Evolutionary conservation across 37 sponge, comb jelly and placozoan species (phyloP), one percentile per base, ranked within the genome.

Genomic region (Lycopodina hypogea): DNA sequence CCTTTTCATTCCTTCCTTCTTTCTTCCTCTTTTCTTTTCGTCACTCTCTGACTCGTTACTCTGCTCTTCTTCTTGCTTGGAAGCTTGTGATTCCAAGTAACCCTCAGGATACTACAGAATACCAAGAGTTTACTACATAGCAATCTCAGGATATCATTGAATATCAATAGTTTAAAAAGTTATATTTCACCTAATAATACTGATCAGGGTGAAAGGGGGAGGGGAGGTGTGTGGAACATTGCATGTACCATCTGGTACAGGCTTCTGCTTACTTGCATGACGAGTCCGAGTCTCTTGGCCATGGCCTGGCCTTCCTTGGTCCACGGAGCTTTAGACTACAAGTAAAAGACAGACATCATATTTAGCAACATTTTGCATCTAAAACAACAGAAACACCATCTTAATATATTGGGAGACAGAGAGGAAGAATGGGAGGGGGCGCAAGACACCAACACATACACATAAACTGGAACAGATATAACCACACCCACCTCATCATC

Each of bases 321-420:
- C 96, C 96, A 96, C 3, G 96, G 96, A 30, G 96, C 90, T 26
- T 88, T 93, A 45, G 93, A 74, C 94, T 93, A 36, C 0, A 39
- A 32, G 23, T 35, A 0, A 77, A 37, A 74, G 40, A 35, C 2
- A 35, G n/a, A n/a, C n/a, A n/a, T n/a, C n/a, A n/a, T n/a, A n/a
- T n/a, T n/a, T n/a, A n/a, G n/a, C n/a, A n/a, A n/a, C n/a, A n/a
- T n/a, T n/a, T n/a, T n/a, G n/a, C n/a, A n/a, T n/a, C n/a, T n/a
- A n/a, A n/a, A n/a, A n/a, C n/a, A n/a, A n/a, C n/a, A n/a, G n/a
- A n/a, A n/a, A n/a, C n/a, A n/a, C n/a, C n/a, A n/a, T n/a, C n/a
- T n/a, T n/a, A n/a, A n/a, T n/a, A n/a, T n/a, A n/a, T n/a, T n/a
- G n/a, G n/a, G n/a, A n/a, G 68, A 67, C 32, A 67, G 68, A 67